These are phyloP conservation scores for Garrulus glandarius DNA, from an alignment of 2,797 vertebrate genomes.

Conservation along the genomic window DNA sequence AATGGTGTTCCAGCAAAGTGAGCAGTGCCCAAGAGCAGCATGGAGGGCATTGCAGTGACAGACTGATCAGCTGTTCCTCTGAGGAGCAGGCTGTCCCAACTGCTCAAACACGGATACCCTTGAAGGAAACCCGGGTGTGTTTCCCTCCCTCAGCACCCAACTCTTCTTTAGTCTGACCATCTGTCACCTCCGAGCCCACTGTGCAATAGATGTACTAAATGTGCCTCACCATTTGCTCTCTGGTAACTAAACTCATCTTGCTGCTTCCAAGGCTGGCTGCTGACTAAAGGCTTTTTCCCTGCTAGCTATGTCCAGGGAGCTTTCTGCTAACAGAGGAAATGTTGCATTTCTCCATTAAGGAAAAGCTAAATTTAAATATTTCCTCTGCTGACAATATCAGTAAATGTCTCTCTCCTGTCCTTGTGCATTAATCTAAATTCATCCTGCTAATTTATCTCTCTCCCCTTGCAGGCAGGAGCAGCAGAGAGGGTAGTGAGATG, in stretches of 20 bases:
- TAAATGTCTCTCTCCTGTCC: not conserved
- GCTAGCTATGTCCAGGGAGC: not conserved
- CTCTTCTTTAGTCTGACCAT: not conserved
- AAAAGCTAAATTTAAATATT: slow-evolving; percentile 44
- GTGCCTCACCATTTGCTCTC: not conserved
- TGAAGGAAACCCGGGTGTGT: not conserved
- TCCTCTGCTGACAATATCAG: slow-evolving; percentile 21
- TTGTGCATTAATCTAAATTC: slow-evolving; percentile 28
- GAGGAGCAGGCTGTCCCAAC: not conserved
- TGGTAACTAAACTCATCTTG: slow-evolving; percentile 1
- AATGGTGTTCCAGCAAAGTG: not conserved
- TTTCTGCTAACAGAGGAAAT: slow-evolving; percentile 9
- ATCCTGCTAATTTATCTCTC: not conserved
- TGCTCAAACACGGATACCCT: not conserved
- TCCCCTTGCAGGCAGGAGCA: not conserved
- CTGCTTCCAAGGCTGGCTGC: not conserved
- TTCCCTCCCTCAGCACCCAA: not conserved
- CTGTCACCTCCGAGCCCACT: not conserved
- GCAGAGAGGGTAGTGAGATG: not conserved
- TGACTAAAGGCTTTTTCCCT: slow-evolving; percentile 1
- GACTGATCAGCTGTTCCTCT: not conserved
- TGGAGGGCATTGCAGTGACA: not conserved
- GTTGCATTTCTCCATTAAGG: slow-evolving; percentile 17
- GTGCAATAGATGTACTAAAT: not conserved
- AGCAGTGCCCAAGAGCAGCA: not conserved